These are phyloP conservation scores for Zelleria hepariella DNA, from an alignment of 2,888 invertebrate species.

Conservation along the genomic window DNA sequence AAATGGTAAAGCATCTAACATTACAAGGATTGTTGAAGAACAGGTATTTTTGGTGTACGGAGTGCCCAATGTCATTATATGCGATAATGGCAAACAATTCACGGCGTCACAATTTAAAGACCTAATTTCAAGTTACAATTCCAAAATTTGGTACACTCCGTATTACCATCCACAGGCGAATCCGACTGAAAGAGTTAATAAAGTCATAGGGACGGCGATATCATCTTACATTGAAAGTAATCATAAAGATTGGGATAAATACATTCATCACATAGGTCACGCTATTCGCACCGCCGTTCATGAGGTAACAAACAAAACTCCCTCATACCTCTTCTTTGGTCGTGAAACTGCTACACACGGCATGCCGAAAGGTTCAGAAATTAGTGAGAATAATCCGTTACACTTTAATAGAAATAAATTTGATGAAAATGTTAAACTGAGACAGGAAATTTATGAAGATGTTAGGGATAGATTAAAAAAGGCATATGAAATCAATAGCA, in stretches of 20 bases:
- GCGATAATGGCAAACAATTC: constrained; percentile 14
- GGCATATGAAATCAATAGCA: background rate
- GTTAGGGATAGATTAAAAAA: background rate
- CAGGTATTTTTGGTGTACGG: background rate
- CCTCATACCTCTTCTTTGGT: constrained; percentile 17
- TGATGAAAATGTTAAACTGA: background rate
- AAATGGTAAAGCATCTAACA: background rate
- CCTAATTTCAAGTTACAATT: background rate
- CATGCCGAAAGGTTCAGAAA: background rate
- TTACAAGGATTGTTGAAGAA: background rate
- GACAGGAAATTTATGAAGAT: background rate
- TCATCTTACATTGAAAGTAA: too few species aligned
- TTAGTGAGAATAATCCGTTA: background rate
- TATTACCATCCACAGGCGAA: too few species aligned
- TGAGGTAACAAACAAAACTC: constrained; percentile 19
- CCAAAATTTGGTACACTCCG: background rate
- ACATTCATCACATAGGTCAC: constrained; percentile 19
- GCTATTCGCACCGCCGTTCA: constrained; percentile 24
- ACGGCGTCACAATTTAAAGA: background rate
- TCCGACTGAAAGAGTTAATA: too few species aligned
- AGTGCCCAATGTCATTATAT: background rate
- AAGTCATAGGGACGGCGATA: too few species aligned
- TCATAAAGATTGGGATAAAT: too few species aligned
- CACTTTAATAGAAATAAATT: background rate
- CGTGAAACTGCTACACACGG: constrained; percentile 12